Evolutionary conservation across 2,113 vertebrate species (phyloP).

Genomic region (Calidris pygmaea): DNA sequence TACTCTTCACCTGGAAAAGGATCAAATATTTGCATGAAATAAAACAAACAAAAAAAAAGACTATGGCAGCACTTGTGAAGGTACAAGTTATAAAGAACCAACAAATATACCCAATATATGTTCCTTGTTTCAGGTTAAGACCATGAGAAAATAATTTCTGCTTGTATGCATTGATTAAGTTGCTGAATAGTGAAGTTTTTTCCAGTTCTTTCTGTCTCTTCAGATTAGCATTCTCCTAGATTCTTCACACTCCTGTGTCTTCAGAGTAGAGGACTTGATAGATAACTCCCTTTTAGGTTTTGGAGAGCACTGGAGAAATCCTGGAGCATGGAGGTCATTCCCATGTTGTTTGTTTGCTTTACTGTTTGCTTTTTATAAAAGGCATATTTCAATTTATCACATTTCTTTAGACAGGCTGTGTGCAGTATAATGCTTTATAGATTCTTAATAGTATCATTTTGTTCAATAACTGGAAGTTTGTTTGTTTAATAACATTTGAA

Average conservation of each 20-base stretch:
- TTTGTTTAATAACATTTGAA: not conserved
- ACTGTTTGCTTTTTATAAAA: not conserved
- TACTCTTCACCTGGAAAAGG: not conserved
- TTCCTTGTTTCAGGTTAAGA: not conserved
- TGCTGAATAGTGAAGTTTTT: not conserved
- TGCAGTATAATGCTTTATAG: not conserved
- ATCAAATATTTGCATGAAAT: not conserved
- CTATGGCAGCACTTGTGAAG: not conserved
- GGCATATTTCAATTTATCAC: not conserved
- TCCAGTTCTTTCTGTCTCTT: not conserved
- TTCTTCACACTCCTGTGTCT: not conserved
- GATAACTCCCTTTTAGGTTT: not conserved
- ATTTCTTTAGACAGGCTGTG: not conserved
- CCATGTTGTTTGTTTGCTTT: not conserved
- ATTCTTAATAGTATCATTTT: not conserved
- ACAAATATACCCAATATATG: not conserved
- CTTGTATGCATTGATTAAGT: not conserved
- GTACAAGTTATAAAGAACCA: not conserved
- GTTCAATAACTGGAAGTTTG: not conserved
- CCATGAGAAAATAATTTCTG: not conserved
- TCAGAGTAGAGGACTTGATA: not conserved
- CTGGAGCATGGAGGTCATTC: not conserved
- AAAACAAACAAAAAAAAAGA: not conserved
- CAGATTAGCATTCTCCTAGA: not conserved
- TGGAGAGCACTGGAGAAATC: not conserved